Base-by-base conservation (phyloP, 2,113 vertebrate genomes). In the Spermophilus dauricus region DNA sequence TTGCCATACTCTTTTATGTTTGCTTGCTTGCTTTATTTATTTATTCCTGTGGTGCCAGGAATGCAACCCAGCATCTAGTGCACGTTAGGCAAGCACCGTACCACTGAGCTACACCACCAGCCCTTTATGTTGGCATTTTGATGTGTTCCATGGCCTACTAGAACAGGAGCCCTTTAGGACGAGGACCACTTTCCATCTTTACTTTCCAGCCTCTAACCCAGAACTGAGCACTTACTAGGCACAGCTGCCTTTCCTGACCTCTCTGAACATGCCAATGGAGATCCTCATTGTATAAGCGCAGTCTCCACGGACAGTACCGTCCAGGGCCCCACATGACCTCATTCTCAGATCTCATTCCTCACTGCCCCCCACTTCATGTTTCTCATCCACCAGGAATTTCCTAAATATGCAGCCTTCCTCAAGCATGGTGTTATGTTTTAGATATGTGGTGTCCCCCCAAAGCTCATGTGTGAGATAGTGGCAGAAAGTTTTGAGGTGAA, bases 301-400 rank as follows among this genome's bases (percentile, higher is more conserved):
- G 11, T 30, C 45, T 39, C 76, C 34, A 4, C 4, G 53, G 76
- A 58, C 48, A 58, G 14, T 20, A 58, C 18, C 16, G 1, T 5
- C 48, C 5, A 0, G 5, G 51, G 58, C 4, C 12, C 76, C 58
- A 10, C 39, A 4, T 13, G 9, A 0, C 20, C 91, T n/a, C 10
- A 37, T 37, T 53, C 70, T 73, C 81, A 22, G 56, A 70, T 37
- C 30, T 61, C 37, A 16, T 26, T n/a, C 39, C 81, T 86, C 56
- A 10, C 51, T 30, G 26, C 53, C 37, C 32, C 39, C 56, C 0
- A 8, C 30, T 72, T 51, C 34, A 65, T 1, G 42, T 20, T 76
- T 56, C 39, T 69, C 37, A 70, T 24, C 53, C 34, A 42, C 72
- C 9, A 1, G 73, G 82, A 81, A 53, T 53, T 69, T 85, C 87